Evolutionary conservation across 2,888 invertebrate species (phyloP).

Genomic region (Tupiocoris notatus): DNA sequence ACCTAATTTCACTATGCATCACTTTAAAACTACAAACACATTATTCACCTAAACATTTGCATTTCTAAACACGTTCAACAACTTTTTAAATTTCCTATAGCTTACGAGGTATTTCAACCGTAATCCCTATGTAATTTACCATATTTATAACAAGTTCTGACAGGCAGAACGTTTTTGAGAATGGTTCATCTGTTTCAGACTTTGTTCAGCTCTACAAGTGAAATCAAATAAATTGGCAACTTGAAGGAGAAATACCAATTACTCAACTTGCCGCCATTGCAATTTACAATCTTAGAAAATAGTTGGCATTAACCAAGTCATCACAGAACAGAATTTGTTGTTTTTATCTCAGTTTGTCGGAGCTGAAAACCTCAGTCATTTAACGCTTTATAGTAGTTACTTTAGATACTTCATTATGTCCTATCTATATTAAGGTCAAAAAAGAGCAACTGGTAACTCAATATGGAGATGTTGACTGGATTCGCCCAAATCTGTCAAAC

Average conservation of each 20-base stretch:
- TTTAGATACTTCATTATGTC: no score
- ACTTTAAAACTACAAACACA: background rate
- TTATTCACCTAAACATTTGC: background rate
- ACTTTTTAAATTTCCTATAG: background rate
- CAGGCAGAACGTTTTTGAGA: background rate
- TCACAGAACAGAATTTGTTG: slow-evolving; percentile 32
- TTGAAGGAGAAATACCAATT: slow-evolving; percentile 3
- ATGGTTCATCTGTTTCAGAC: background rate
- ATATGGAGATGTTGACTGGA: no score
- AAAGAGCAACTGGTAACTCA: slow-evolving; percentile 30
- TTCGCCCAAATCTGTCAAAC: no score
- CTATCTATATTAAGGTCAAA: background rate
- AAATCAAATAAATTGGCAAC: background rate
- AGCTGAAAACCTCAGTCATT: slow-evolving; percentile 30
- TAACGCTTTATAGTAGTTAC: background rate
- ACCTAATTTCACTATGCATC: background rate
- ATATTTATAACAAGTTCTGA: background rate
- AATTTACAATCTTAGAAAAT: slow-evolving; percentile 4
- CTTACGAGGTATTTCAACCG: background rate
- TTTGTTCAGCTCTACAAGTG: background rate
- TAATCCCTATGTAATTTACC: no score
- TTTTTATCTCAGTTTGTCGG: background rate
- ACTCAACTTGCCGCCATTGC: background rate
- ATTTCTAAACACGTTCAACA: background rate
- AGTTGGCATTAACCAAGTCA: slow-evolving; percentile 37